A percentile compares a stretch with the other conserved stretches of the same genome.
These are phyloP conservation scores for Antennarius maculatus DNA, from an alignment of 2,797 vertebrate genomes.

Conservation along the genomic window DNA sequence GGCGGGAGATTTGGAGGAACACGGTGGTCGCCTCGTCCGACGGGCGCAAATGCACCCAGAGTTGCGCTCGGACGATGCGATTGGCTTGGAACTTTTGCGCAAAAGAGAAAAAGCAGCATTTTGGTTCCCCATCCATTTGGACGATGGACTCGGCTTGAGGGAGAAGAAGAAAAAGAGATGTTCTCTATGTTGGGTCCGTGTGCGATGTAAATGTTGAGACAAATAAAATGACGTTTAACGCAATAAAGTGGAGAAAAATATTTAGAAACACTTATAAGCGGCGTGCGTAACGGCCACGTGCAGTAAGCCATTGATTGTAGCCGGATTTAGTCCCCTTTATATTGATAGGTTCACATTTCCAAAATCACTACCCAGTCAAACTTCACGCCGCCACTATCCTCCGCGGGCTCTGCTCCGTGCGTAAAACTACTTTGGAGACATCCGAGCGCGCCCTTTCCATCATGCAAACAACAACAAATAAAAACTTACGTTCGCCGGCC, in stretches of 20 bases:
- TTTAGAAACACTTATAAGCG: no score
- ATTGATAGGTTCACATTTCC: background rate
- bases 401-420: constrained; percentile 23
- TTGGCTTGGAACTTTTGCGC: constrained; percentile 91
- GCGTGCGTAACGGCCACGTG: constrained; percentile 3
- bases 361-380: background rate
- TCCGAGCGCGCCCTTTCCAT: background rate
- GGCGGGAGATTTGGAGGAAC: constrained; percentile 95
- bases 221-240: constrained; percentile 5
- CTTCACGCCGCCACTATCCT: background rate
- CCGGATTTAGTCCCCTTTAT: background rate
- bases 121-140: constrained; percentile 89
- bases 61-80: constrained; percentile 92
- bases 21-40: constrained; percentile 89
- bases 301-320: no score
- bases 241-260: background rate
- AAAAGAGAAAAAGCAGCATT: constrained; percentile 97
- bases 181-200: background rate
- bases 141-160: constrained; percentile 88
- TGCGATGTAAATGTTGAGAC: constrained; percentile 11
- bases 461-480: background rate
- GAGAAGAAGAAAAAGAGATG: background rate
- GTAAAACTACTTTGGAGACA: constrained; percentile 37
- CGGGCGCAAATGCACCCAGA: constrained; percentile 94
- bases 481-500: constrained; percentile 93